Evolutionary conservation across 2,797 vertebrate genomes (phyloP), one percentile per base, ranked within the genome.

Genomic region (Cirrhinus molitorella): DNA sequence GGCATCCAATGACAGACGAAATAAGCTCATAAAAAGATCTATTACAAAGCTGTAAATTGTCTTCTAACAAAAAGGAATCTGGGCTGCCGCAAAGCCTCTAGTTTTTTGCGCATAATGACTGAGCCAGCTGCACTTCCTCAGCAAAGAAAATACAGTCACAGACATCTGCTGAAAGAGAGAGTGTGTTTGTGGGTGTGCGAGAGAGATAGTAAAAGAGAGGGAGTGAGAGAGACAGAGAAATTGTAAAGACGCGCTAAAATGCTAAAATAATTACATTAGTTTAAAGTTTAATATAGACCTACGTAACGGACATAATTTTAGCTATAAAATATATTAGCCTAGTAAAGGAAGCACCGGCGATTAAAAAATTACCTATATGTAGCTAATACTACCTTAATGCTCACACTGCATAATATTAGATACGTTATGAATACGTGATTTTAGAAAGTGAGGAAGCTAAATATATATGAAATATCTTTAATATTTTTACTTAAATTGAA

Each of bases 11-110:
- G 96, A 96, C 95, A 95, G 95, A 94, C 96, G 94, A 96, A 96
- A 95, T 94, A 96, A 95, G 96, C 96, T 96, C 98, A 96, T 99
- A 98, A 99, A 99, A 98, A 97, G 94, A 94, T 98, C 97, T 96
- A 97, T 97, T 96, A 96, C 97, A 94, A 95, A 97, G 98, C 95
- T 98, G 98, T 99, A 99, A 99, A 99, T 99, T 98, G 96, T 98
- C 96, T 96, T 96, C 96, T 96, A 96, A 98, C 97, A 99, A 98
- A 99, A 97, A 98, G 96, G 97, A 97, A 97, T 98, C 96, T 34
- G 90, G 78, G 92, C 93, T 93, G 97, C 97, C 95, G 97, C 96
- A 97, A 95, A 96, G 96, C 96, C 96, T 95, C 94, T 94, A 94
- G 95, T 95, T 95, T 72, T 90, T 93, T 96, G 94, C 94, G 95